A percentile compares a stretch with the other conserved stretches of the same genome.
Evolutionary conservation across 2,888 invertebrate species (phyloP).

Genomic region (Synergus itoensis): DNA sequence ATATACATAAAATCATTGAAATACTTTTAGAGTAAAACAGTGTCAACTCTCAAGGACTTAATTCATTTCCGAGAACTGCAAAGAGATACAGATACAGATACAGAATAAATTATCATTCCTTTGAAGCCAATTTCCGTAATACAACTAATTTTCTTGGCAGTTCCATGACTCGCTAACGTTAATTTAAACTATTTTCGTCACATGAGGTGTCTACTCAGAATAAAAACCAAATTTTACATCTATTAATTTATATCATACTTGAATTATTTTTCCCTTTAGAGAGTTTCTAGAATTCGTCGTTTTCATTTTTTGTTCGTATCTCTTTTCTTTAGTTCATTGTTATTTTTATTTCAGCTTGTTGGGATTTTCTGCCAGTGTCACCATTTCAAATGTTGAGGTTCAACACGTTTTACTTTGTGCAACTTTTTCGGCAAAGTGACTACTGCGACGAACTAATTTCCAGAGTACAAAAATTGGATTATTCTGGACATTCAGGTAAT

Average conservation of each 20-base stretch:
- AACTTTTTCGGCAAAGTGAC: constrained; percentile 31
- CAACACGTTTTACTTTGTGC: background rate
- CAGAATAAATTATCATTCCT: background rate
- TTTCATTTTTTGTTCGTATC: background rate
- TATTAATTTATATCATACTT: no score
- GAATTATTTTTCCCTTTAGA: no score
- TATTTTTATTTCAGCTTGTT: constrained; percentile 20
- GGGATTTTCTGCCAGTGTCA: background rate
- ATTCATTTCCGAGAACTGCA: constrained; percentile 18
- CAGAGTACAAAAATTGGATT: background rate
- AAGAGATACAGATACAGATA: background rate
- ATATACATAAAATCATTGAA: background rate
- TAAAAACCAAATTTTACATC: background rate
- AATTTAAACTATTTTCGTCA: background rate
- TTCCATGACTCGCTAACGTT: background rate
- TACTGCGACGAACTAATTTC: constrained; percentile 16
- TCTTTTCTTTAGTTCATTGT: background rate
- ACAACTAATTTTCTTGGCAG: background rate
- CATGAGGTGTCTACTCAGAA: background rate
- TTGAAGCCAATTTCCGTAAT: constrained; percentile 3
- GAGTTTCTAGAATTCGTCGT: background rate
- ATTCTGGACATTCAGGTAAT: background rate
- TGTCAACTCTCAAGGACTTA: background rate
- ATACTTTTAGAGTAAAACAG: background rate
- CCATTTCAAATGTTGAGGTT: no score